Evolutionary conservation across 2,113 vertebrate species (phyloP), one percentile per base, ranked within the genome.

Genomic region (Phrynosoma blainvillii): DNA sequence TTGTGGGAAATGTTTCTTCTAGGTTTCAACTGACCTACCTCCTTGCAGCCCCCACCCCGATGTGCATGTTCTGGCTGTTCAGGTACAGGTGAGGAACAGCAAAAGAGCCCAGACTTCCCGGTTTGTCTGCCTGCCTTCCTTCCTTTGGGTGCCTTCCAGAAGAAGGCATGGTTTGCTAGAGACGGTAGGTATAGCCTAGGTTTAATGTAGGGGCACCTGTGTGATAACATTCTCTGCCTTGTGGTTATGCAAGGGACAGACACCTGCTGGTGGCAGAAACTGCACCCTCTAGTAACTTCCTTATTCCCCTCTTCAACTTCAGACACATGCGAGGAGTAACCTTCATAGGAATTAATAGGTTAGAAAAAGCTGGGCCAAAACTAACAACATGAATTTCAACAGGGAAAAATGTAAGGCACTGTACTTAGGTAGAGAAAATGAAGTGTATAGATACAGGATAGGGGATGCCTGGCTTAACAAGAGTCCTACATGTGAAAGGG

Each of bases 1-100:
- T 30, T 77, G 81, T 88, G 87, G 80, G 87, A 88, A 86, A 84
- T 54, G 70, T 70, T 88, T 54, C 74, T 83, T 62, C 74, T 40
- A 54, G 73, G 62, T 84, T 75, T 21, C 47, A 75, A 30, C 80
- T 66, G 71, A 56, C 79, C 71, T 5, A 1, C 5, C 56, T 27
- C 40, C 36, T 1, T 27, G 23, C 27, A 10, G n/a, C 32, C 8
- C 79, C 56, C 54, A 81, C 54, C 56, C 79, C 79, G 32, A 56
- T 47, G 79, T 81, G 79, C 68, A 30, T 71, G 68, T 40, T 23
- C 5, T n/a, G 65, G 75, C 75, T 68, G 40, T 79, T 79, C 42
- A 54, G 65, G 20, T 14, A 14, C 7, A 87, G 70, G 79, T 23
- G 79, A 42, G 40, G 59, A 36, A 25, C 59, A 23, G 40, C 25